Percentiles rank a stretch among this genome's conserved stretches.
These are phyloP conservation scores for Periophthalmus magnuspinnatus DNA, from an alignment of 2,797 vertebrate species.

Conservation along the genomic window DNA sequence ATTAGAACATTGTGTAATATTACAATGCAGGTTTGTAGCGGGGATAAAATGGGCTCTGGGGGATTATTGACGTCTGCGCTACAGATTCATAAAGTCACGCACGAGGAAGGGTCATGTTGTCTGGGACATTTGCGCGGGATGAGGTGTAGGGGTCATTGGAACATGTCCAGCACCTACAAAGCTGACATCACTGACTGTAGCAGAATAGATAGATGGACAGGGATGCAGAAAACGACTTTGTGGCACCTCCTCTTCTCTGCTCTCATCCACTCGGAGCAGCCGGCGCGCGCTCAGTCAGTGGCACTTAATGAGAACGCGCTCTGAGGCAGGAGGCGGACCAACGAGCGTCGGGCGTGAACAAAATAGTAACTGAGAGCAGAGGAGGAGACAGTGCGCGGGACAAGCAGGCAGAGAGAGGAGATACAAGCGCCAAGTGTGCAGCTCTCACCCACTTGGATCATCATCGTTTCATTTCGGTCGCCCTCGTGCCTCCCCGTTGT, in stretches of 20 bases:
- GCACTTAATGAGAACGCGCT: conserved; percentile 66
- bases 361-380: conserved; percentile 58
- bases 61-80: background rate
- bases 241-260: conserved; percentile 34
- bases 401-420: conserved; percentile 43
- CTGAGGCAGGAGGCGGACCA: conserved; percentile 69
- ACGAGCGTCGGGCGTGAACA: conserved; percentile 66
- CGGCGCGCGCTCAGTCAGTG: conserved; percentile 59
- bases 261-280: conserved; percentile 64
- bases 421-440: conserved; percentile 10
- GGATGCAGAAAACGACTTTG: background rate
- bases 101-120: background rate
- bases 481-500: conserved; percentile 30
- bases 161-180: conserved; percentile 38
- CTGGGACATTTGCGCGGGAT: background rate
- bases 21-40: background rate
- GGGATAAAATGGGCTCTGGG: background rate
- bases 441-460: conserved; percentile 13
- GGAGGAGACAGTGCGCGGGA: conserved; percentile 60
- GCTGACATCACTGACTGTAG: conserved; percentile 82
- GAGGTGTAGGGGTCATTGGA: conserved; percentile 26
- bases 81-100: background rate
- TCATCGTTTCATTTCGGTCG: conserved; percentile 15
- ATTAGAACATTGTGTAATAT: background rate
- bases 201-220: conserved; percentile 57